Percentiles rank a stretch among this genome's conserved stretches.
Evolutionary conservation across 1,140 invertebrate species (phyloP).

Genomic region (Drosophila pseudoananassae): DNA sequence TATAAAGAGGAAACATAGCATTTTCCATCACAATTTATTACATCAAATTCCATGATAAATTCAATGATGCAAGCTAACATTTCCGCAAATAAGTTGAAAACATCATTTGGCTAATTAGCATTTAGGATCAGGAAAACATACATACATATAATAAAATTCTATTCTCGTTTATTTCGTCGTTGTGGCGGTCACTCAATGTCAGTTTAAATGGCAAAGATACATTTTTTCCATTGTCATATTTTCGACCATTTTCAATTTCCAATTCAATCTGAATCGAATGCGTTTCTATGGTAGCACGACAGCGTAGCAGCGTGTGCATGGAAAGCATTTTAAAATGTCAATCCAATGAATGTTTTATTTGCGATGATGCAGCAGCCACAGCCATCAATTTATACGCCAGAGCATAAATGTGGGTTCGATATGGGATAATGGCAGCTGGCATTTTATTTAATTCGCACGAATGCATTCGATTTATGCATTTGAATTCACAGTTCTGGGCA

Average conservation of each 20-base stretch:
- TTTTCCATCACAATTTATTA: neutral
- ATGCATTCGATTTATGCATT: conserved; percentile 45
- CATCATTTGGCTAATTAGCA: conserved; percentile 36
- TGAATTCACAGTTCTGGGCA: conserved; percentile 12
- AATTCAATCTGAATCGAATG: neutral
- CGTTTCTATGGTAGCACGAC: conserved; percentile 22
- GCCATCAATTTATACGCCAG: conserved; percentile 39
- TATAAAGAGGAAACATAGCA: conserved; percentile 1
- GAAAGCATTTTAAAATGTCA: conserved; percentile 71
- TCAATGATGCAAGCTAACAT: neutral
- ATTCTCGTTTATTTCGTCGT: conserved; percentile 12
- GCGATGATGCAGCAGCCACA: conserved; percentile 27
- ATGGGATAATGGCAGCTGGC: conserved; percentile 46
- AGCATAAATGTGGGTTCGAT: conserved; percentile 31
- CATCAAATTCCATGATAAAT: neutral
- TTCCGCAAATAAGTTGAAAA: conserved; percentile 31
- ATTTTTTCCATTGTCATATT: conserved; percentile 49
- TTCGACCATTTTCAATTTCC: conserved; percentile 27
- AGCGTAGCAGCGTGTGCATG: conserved; percentile 38
- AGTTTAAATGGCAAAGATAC: conserved; percentile 33
- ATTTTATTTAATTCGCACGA: conserved; percentile 53
- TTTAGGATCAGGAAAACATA: conserved; percentile 8
- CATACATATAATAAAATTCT: conserved; percentile 20
- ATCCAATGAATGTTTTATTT: conserved; percentile 51
- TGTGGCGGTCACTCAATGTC: conserved; percentile 22